Conservation (phyloP, 2,113 vertebrate species). For the Panthera leo region DNA sequence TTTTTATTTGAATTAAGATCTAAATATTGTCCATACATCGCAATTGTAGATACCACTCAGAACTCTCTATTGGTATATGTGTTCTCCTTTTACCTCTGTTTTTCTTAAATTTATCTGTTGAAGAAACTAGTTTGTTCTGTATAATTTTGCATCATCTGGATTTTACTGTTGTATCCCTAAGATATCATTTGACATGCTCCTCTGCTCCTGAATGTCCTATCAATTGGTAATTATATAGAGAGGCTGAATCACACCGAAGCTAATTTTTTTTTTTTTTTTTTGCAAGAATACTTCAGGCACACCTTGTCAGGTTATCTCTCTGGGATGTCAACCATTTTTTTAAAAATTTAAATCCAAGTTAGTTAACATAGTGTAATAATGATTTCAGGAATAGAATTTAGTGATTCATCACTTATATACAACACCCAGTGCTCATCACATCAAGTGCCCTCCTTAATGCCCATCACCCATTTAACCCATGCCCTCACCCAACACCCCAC, state of each 20-base stretch:
- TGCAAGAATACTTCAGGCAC: neutral
- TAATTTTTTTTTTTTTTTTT: neutral
- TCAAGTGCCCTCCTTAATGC: too few species aligned
- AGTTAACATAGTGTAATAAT: too few species aligned
- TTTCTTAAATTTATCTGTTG: neutral
- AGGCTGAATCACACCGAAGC: neutral
- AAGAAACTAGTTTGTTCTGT: neutral
- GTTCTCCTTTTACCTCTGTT: neutral
- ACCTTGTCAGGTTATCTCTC: neutral
- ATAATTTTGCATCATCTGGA: neutral
- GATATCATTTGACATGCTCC: neutral
- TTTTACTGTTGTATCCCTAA: neutral
- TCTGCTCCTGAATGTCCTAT: neutral
- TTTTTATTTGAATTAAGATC: neutral
- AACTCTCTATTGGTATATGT: neutral
- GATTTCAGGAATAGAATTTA: too few species aligned
- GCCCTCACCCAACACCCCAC: too few species aligned
- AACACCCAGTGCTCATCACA: too few species aligned
- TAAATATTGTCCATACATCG: neutral
- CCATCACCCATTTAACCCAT: too few species aligned
- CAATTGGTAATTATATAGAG: neutral
- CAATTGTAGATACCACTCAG: neutral
- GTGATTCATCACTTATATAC: too few species aligned
- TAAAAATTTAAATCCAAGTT: too few species aligned
- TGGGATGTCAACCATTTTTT: neutral